Percentiles rank a stretch among this genome's conserved stretches.
These are phyloP conservation scores for Oncorhynchus tshawytscha DNA, from an alignment of 2,113 vertebrate genomes.

Conservation along the genomic window DNA sequence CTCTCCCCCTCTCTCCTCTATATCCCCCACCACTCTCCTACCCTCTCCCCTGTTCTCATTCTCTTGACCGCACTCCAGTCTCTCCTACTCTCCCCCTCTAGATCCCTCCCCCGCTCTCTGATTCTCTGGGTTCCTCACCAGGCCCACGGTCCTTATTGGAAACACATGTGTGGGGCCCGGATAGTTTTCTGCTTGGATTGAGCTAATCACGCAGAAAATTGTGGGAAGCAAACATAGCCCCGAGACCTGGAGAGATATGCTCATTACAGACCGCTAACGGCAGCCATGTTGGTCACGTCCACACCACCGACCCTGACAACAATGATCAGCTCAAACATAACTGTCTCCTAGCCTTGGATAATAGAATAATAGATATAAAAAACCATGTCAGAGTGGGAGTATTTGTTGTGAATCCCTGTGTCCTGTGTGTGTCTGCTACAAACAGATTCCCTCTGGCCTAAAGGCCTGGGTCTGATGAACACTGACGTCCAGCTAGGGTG, in stretches of 20 bases:
- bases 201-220: conserved; percentile 89
- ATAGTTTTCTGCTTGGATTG: conserved; percentile 84
- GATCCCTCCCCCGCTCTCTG: conserved; percentile 41
- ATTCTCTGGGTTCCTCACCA: conserved; percentile 15
- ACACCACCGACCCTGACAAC: background rate
- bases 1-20: too few species aligned
- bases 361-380: conserved; percentile 15
- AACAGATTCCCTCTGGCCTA: too few species aligned
- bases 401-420: background rate
- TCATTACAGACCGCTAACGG: conserved; percentile 35
- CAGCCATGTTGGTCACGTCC: conserved; percentile 13
- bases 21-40: too few species aligned
- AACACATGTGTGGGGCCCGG: conserved; percentile 79
- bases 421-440: background rate
- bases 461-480: background rate
- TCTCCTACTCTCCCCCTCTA: conserved; percentile 8
- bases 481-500: background rate
- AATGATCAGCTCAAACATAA: conserved; percentile 17
- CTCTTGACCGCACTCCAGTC: too few species aligned
- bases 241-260: conserved; percentile 54
- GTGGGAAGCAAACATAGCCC: conserved; percentile 78
- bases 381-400: background rate
- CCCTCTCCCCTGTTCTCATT: too few species aligned
- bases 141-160: conserved; percentile 74
- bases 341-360: conserved; percentile 16